Conservation (phyloP, 2,797 vertebrate genomes). For the Gallinago solitaria region DNA sequence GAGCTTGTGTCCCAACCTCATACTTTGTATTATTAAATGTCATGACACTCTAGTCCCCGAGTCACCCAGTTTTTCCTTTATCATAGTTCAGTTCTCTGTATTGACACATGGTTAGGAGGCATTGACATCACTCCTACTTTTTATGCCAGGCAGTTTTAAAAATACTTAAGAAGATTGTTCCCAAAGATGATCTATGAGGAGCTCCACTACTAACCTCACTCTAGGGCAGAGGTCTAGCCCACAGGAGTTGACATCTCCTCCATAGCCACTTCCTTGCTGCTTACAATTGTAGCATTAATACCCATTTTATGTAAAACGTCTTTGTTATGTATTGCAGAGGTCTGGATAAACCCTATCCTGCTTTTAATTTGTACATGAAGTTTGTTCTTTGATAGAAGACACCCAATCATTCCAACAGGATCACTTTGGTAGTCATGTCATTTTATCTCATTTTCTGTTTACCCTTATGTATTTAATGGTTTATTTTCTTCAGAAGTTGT, state of each 20-base stretch:
- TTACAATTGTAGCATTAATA: background rate
- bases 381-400: background rate
- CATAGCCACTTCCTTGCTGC: background rate
- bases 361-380: background rate
- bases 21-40: constrained; percentile 65
- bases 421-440: background rate
- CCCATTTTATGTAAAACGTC: background rate
- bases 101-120: constrained; percentile 36
- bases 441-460: background rate
- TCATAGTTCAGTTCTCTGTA: background rate
- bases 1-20: constrained; percentile 38
- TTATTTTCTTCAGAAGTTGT: background rate
- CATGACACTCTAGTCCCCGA: constrained; percentile 29
- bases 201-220: background rate
- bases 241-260: background rate
- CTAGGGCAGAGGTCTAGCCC: background rate
- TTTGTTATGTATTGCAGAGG: background rate
- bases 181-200: background rate
- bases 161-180: background rate
- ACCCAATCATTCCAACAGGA: background rate
- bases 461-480: background rate
- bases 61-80: constrained; percentile 17
- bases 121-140: background rate
- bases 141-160: constrained; percentile 3
- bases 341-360: background rate